A percentile compares a stretch with the other conserved stretches of the same genome.
phyloP scores from a whole-genome alignment of 1,140 invertebrate genomes.

The Heliconius hewitsoni region DNA sequence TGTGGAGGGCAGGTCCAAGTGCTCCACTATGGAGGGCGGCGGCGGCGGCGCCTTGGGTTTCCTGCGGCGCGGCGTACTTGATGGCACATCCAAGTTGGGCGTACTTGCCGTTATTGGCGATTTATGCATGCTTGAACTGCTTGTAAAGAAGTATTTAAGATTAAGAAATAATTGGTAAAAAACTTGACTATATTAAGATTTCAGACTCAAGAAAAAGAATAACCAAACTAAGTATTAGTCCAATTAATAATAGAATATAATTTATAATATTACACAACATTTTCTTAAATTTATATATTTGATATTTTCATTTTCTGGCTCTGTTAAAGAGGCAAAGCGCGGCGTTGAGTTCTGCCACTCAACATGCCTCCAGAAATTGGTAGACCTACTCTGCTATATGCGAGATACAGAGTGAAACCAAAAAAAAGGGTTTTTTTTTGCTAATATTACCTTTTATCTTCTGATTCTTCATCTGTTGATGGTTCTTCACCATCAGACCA shows the following conservation, averaged over 20 bases:
- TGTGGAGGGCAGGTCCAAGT: constrained; percentile 46
- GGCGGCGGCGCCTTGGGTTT: constrained; percentile 69
- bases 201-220: too few species aligned
- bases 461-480: constrained; percentile 75
- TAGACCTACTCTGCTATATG: too few species aligned
- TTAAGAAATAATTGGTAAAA: not conserved
- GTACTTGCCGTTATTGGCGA: constrained; percentile 68
- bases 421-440: not conserved
- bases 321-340: too few species aligned
- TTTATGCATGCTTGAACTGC: constrained; percentile 56
- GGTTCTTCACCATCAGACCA: constrained; percentile 86
- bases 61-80: constrained; percentile 62
- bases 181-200: too few species aligned
- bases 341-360: too few species aligned
- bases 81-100: constrained; percentile 65
- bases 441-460: constrained; percentile 48
- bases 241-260: too few species aligned
- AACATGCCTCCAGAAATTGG: too few species aligned
- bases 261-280: too few species aligned
- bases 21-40: constrained; percentile 51
- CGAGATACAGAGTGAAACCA: too few species aligned
- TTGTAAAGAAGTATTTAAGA: not conserved
- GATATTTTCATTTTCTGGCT: too few species aligned
- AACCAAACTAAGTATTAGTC: too few species aligned
- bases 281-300: too few species aligned